Evolutionary conservation across 2,888 invertebrate genomes (phyloP), one percentile per base, ranked within the genome.

Genomic region (Theretra japonica): DNA sequence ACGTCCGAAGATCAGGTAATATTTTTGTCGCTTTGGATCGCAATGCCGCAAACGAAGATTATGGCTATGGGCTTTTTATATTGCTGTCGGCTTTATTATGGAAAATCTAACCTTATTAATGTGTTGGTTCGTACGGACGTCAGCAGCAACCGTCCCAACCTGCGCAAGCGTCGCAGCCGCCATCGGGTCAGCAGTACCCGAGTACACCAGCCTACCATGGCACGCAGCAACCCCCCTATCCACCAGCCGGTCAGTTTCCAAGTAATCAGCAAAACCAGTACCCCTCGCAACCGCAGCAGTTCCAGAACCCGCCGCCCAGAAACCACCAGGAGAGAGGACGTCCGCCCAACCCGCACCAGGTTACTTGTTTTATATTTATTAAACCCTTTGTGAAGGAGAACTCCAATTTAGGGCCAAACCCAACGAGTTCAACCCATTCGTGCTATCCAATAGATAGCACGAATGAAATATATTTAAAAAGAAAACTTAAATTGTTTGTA

Each of bases 21-120:
- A 86, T 90, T 91, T 90, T 86, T 86, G 89, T 90, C 87, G 94
- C 94, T 94, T 93, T 86, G 82, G 87, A 85, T 85, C 85, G 94
- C 93, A 91, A 86, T 82, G 91, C 90, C 91, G 65, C 65, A 89
- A 87, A 85, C 83, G 82, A 86, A 83, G 80, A 83, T 84, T 82
- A 88, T 94, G 91, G 93, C 94, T 94, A 91, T 88, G 84, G 88
- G 92, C 93, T 93, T 92, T 85, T 83, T 83, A 82, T 84, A 88
- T 94, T 94, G 94, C 94, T 94, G 87, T 88, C 90, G 88, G 93
- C 91, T 93, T 93, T 85, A 82, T 90, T 87, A 93, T 91, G 93
- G 94, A 94, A 94, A 94, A 94, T 94, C 94, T 94, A 94, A 94
- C 94, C 94, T 94, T 93, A 94, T 94, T 94, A 94, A 94, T 94